These are phyloP conservation scores for Apodemus speciosus DNA, from an alignment of 2,113 vertebrate genomes.

Conservation along the genomic window DNA sequence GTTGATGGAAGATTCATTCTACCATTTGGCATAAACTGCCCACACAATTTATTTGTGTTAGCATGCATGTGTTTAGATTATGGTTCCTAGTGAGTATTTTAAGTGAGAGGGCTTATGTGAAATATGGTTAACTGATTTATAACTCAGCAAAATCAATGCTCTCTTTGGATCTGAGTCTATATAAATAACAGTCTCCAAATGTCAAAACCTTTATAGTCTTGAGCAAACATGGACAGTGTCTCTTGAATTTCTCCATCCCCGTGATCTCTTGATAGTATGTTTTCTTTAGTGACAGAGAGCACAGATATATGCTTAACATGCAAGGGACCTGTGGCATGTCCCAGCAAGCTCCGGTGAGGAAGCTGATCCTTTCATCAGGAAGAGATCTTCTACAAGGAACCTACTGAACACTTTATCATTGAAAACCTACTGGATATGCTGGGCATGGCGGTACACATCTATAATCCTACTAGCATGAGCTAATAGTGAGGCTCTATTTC, in stretches of 20 bases:
- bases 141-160: slow-evolving; percentile 1
- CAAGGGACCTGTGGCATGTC: background rate
- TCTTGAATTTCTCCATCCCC: background rate
- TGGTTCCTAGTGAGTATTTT: slow-evolving; percentile 13
- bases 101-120: background rate
- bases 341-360: background rate
- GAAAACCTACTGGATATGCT: background rate
- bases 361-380: background rate
- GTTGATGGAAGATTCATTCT: background rate
- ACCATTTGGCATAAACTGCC: background rate
- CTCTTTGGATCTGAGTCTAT: background rate
- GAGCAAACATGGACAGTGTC: background rate
- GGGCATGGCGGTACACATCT: background rate
- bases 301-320: background rate
- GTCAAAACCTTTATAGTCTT: slow-evolving; percentile 68
- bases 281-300: background rate
- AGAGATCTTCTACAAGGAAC: background rate
- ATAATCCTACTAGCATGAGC: background rate
- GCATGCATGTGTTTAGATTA: background rate
- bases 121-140: slow-evolving; percentile 27
- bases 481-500: background rate
- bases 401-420: background rate
- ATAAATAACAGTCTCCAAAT: slow-evolving; percentile 53
- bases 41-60: background rate
- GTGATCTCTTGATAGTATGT: background rate